Evolutionary conservation across 2,888 invertebrate genomes (phyloP).

Genomic region (Omphaloscelis lunosa): DNA sequence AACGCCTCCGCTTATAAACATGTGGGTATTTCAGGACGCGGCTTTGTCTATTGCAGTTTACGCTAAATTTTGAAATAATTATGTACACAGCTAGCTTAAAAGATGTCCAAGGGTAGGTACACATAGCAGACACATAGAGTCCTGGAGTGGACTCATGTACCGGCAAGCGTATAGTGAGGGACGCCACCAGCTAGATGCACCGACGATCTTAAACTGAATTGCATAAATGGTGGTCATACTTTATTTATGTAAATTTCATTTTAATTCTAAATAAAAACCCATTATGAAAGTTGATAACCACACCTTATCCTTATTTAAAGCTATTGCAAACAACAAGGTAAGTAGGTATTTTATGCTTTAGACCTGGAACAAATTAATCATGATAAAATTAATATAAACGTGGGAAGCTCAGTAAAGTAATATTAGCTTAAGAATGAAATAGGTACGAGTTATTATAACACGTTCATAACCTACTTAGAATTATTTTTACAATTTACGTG

Average conservation of each 20-base stretch:
- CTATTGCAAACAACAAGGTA: slow-evolving; percentile 31
- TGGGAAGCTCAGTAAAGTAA: slow-evolving; percentile 31
- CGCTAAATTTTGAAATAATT: background rate
- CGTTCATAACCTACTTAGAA: slow-evolving; percentile 1
- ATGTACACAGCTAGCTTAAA: background rate
- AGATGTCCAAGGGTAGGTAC: background rate
- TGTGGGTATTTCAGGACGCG: background rate
- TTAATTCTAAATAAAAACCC: background rate
- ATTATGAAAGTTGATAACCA: background rate
- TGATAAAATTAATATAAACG: slow-evolving; percentile 40
- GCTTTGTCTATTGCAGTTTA: background rate
- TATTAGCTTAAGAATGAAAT: slow-evolving; percentile 30
- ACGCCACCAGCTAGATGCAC: background rate
- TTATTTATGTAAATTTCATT: background rate
- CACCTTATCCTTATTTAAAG: slow-evolving; percentile 33
- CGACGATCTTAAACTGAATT: background rate
- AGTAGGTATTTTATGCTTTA: slow-evolving; percentile 36
- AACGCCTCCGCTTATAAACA: background rate
- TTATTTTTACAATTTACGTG: background rate
- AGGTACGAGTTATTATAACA: slow-evolving; percentile 21
- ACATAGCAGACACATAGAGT: background rate
- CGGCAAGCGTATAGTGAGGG: background rate
- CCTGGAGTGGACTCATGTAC: background rate
- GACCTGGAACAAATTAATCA: slow-evolving; percentile 23
- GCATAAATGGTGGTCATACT: no score